Evolutionary conservation across 2,113 vertebrate genomes (phyloP), one percentile per base, ranked within the genome.

Genomic region (Ardeotis arabs): DNA sequence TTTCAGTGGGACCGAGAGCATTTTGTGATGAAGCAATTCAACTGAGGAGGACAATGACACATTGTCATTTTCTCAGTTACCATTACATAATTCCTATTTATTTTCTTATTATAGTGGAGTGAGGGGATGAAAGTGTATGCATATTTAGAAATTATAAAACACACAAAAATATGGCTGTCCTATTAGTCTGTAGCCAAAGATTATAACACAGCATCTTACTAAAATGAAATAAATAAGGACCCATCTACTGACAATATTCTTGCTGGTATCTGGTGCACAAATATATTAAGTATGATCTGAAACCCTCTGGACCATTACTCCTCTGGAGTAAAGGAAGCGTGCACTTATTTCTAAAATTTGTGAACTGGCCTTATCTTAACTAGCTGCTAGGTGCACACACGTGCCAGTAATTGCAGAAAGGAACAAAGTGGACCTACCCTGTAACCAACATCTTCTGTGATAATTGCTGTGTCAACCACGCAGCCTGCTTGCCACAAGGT

Each of bases 401-500:
- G 9, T 0, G 1, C 3, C 56, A 22, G 6, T 41, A 81, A 47
- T 6, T 73, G 25, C 23, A 75, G 39, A 58, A 69, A 84, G 31
- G 6, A 37, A 55, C 23, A 16, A 87, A 66, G 27, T 1, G 10
- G 20, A 92, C 97, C 87, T 96, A 99, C 99, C 96, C 99, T 97
- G 89, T 99, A 99, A 88, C 98, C 98, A 74, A 98, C 98, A 84
- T 99, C 98, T 84, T 99, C 99, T 33, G 96, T 96, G 58, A 99
- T 55, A 28, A 96, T 80, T 3, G 96, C 49, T 7, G 98, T 97
- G 89, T 98, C 97, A 47, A 98, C 96, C 5, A 93, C 11, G 29
- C 98, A 98, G 14, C 97, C 98, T 31, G 99, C 98, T 94, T 99
- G 98, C 99, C 99, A 99, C 37, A 99, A 91, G 6, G 99, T 99